Percentiles rank a stretch among this genome's conserved stretches.
phyloP scores from a whole-genome alignment of 2,113 vertebrate species.

The Onychostoma macrolepis region DNA sequence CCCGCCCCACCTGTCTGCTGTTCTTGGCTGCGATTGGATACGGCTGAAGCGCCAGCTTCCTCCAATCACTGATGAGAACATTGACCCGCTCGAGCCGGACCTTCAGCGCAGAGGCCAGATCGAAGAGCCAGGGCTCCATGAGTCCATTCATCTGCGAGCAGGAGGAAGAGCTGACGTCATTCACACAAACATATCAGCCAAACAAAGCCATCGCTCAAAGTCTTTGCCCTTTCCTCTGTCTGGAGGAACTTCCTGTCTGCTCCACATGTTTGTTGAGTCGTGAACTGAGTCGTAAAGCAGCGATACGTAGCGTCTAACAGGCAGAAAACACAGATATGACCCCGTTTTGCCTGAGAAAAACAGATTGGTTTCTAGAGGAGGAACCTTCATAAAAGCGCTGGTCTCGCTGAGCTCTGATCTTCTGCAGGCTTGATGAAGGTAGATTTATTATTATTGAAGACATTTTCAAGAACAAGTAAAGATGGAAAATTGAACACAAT shows the following conservation, averaged over 20 bases:
- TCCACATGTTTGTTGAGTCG: neutral
- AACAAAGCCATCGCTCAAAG: neutral
- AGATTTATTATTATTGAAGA: too few relatives aligned
- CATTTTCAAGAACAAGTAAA: too few relatives aligned
- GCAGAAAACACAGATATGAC: neutral
- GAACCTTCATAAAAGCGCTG: too few relatives aligned
- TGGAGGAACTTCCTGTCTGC: neutral
- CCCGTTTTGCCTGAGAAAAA: neutral
- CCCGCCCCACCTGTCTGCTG: conserved; percentile 74
- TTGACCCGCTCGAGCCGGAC: conserved; percentile 70
- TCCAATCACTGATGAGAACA: conserved; percentile 80
- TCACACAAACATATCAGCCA: too few relatives aligned
- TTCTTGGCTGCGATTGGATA: conserved; percentile 78
- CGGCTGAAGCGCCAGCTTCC: conserved; percentile 74
- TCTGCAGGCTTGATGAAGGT: too few relatives aligned
- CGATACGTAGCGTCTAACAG: neutral
- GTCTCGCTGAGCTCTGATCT: too few relatives aligned
- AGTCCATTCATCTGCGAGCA: conserved; percentile 75
- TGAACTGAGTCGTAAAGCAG: neutral
- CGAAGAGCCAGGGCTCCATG: conserved; percentile 80
- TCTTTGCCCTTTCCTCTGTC: neutral
- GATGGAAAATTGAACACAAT: too few relatives aligned
- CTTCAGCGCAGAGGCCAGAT: conserved; percentile 78
- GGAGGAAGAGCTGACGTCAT: neutral
- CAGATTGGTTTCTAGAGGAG: too few relatives aligned